Evolutionary conservation across 2,797 vertebrate genomes (phyloP).

Genomic region (Sebastes cheni): DNA sequence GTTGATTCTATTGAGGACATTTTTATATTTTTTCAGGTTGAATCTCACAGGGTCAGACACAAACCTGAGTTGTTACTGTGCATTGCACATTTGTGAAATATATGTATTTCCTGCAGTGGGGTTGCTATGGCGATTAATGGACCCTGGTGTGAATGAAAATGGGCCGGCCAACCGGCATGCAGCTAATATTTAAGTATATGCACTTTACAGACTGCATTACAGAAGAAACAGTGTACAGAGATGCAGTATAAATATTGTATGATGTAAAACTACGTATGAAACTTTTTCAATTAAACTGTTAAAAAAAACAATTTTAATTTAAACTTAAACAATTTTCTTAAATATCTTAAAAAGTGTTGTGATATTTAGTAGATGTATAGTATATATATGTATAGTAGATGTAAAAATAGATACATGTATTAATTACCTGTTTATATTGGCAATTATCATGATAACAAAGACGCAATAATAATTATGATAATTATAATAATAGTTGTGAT

Average conservation of each 20-base stretch:
- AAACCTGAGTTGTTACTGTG: neutral
- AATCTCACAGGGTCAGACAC: neutral
- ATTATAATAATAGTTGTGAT: neutral
- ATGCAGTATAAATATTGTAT: too few species aligned
- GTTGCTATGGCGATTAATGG: neutral
- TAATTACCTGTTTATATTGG: neutral
- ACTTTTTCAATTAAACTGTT: too few species aligned
- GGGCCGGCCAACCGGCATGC: too few species aligned
- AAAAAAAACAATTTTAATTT: too few species aligned
- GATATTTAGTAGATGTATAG: too few species aligned
- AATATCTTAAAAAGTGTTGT: too few species aligned
- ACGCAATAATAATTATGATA: neutral
- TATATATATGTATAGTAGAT: too few species aligned
- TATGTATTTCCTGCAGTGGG: neutral
- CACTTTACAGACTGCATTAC: too few species aligned
- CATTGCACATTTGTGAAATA: neutral
- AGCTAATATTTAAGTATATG: neutral
- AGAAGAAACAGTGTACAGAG: too few species aligned
- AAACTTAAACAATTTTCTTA: too few species aligned
- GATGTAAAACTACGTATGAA: too few species aligned
- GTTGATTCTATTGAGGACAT: neutral
- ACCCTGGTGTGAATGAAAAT: neutral
- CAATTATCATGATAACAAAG: neutral
- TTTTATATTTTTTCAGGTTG: neutral
- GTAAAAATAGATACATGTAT: neutral